These are phyloP conservation scores for Spizella passerina DNA, from an alignment of 2,797 vertebrate genomes.

Conservation along the genomic window DNA sequence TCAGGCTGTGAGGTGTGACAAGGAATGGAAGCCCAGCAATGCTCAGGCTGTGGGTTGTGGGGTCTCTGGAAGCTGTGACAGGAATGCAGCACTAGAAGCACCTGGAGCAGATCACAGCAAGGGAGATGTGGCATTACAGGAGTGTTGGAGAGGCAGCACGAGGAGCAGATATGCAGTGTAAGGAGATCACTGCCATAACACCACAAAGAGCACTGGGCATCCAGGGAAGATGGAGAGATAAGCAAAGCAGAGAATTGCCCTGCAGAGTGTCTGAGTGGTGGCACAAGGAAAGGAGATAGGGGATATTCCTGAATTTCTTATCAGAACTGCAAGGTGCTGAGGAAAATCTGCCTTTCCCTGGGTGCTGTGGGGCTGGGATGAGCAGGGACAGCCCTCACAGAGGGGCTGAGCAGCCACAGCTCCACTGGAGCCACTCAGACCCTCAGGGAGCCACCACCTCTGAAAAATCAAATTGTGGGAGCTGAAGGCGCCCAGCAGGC, in stretches of 20 bases:
- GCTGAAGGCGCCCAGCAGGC: constrained; percentile 29
- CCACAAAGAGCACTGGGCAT: background rate
- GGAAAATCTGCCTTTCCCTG: background rate
- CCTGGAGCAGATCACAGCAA: constrained; percentile 23
- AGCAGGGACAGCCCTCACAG: background rate
- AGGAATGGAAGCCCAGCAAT: background rate
- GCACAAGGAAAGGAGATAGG: background rate
- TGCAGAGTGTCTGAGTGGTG: background rate
- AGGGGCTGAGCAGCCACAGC: constrained; percentile 16
- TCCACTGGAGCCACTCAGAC: background rate
- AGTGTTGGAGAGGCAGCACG: constrained; percentile 19
- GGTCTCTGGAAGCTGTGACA: background rate
- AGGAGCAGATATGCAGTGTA: background rate
- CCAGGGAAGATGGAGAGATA: background rate
- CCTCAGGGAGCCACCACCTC: background rate
- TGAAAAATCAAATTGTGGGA: background rate
- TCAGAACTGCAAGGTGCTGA: background rate
- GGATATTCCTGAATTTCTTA: background rate
- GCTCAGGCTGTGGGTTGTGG: background rate
- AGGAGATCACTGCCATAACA: constrained; percentile 19
- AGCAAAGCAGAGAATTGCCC: background rate
- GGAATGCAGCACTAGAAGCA: background rate
- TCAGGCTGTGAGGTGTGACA: too few relatives aligned
- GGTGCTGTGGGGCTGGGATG: background rate
- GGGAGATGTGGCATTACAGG: background rate